Base-by-base conservation (phyloP, 2,888 invertebrate species). In the Himalopsyche tibetana region DNA sequence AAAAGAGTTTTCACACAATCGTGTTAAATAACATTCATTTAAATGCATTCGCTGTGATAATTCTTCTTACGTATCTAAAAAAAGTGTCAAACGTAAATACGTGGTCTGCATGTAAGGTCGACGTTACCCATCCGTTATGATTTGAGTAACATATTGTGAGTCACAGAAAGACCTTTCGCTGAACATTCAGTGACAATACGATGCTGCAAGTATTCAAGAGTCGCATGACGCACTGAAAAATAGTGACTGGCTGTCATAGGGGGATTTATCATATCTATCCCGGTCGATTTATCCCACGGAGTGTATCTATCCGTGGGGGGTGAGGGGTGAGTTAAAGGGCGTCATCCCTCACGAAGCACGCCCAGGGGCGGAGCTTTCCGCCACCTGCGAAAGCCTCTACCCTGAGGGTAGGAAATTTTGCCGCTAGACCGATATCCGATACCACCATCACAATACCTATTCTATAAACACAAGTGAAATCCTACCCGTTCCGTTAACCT, bases 401-500 rank as follows among this genome's bases (percentile, higher is more conserved):
- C 84, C 82, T 82, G 85, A 81, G 51, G 84, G 85, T 45, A 51
- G 83, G 85, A 63, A 36, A 80, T 82, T 80, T 74, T 84, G 83
- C 85, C 86, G 79, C 87, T 80, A 83, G 85, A 83, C 84, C 87
- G 87, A 85, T 84, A 87, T 87, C 86, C 87, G 87, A 86, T 82
- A 86, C 82, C 88, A 87, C 88, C 88, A 87, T 87, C 88, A 85
- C 83, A 87, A 87, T 69, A 86, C 87, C 74, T 69, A 84, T 81
- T 83, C 88, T 91, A 84, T 91, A 63, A 63, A 63, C 63, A 63
- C 63, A 63, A 63, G 63, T 63, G 63, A 63, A 63, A 63, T 19
- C 28, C 63, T 63, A 91, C 86, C 91, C 91, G 51, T 90, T 90
- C 69, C 89, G 91, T 82, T 87, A 91, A 40, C 90, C 90, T 19